These are phyloP conservation scores for Eupithecia subfuscata DNA, from an alignment of 2,888 invertebrate species.

Conservation along the genomic window DNA sequence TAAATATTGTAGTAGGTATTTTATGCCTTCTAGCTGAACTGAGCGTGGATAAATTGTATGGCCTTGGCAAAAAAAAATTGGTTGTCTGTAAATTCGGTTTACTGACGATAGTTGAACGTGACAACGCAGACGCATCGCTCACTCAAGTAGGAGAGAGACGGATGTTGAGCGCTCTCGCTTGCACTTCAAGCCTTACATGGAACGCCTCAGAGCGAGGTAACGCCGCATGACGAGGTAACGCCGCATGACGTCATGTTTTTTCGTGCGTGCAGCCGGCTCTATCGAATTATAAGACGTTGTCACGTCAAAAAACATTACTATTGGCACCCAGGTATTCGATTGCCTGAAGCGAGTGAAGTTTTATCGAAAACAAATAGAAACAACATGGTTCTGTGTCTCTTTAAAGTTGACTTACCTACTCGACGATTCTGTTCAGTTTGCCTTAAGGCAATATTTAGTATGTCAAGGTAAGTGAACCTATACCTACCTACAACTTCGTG, in stretches of 20 bases:
- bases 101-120: too few species aligned
- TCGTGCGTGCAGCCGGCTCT: too few species aligned
- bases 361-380: not conserved
- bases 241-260: too few species aligned
- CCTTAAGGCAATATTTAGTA: too few species aligned
- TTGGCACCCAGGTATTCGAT: not conserved
- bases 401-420: not conserved
- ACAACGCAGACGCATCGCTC: too few species aligned
- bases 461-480: not conserved
- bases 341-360: not conserved
- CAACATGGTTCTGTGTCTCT: not conserved
- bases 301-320: not conserved
- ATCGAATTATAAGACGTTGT: too few species aligned
- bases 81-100: too few species aligned
- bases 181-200: too few species aligned
- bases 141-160: too few species aligned
- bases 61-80: not conserved
- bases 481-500: not conserved
- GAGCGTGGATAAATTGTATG: not conserved
- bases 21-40: conserved; percentile 6
- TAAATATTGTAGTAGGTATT: conserved; percentile 30
- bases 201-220: too few species aligned
- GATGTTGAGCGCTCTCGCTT: too few species aligned
- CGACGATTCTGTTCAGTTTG: not conserved
- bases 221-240: too few species aligned